Conservation (phyloP, 2,113 vertebrate species). For the Phaethornis superciliosus region DNA sequence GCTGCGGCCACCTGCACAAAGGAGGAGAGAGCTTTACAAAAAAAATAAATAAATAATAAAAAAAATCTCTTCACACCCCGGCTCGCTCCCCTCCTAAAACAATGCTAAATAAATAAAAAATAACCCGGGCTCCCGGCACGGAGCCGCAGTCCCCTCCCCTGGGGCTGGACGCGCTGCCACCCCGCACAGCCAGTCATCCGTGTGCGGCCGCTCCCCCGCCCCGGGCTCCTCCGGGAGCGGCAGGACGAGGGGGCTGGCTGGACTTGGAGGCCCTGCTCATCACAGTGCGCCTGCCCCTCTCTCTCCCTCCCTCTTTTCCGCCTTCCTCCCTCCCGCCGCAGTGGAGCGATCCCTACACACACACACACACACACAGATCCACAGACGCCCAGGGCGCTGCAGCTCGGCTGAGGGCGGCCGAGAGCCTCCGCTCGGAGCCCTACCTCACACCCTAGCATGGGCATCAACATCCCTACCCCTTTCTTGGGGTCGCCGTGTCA, state of each 20-base stretch:
- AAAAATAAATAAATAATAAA: neutral
- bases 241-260: neutral
- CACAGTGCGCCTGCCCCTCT: neutral
- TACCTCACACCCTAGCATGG: neutral
- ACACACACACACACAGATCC: neutral
- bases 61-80: neutral
- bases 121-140: neutral
- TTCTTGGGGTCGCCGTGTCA: neutral
- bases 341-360: neutral
- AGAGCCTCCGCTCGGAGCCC: neutral
- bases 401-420: neutral
- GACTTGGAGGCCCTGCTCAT: slow-evolving; percentile 27
- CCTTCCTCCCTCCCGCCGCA: neutral
- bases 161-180: neutral
- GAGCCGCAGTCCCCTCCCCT: neutral
- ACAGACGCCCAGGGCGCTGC: neutral
- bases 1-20: neutral
- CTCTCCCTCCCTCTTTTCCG: neutral
- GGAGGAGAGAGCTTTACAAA: neutral
- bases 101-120: neutral
- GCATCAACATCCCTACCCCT: neutral
- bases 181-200: neutral
- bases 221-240: neutral
- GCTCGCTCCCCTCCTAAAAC: neutral
- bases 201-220: slow-evolving; percentile 8